Percentiles rank a stretch among this genome's conserved stretches.
phyloP scores from a whole-genome alignment of 2,888 invertebrate genomes.

The Ormyrus nitidulus region DNA sequence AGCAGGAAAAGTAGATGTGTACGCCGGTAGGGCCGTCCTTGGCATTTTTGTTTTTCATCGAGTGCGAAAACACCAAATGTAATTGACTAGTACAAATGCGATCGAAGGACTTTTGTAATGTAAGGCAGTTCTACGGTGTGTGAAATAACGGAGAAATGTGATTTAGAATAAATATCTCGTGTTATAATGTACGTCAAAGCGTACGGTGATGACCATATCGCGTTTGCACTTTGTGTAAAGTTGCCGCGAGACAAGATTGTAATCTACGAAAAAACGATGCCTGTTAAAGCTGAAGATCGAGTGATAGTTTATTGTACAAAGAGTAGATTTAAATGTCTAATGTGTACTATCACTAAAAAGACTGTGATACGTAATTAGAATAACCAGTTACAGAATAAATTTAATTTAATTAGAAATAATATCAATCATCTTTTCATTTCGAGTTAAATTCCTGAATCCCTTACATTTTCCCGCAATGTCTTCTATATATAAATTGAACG shows the following conservation, averaged over 20 bases:
- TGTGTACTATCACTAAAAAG: constrained; percentile 20
- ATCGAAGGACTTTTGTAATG: no score
- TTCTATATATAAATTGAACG: no score
- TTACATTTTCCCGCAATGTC: not conserved
- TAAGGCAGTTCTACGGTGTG: no score
- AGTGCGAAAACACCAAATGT: no score
- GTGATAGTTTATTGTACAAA: constrained; percentile 34
- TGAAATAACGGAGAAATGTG: constrained; percentile 20
- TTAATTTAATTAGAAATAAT: constrained; percentile 40
- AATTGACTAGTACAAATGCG: no score
- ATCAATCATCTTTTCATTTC: not conserved
- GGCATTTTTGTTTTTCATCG: no score
- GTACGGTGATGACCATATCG: not conserved
- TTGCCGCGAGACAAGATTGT: constrained; percentile 7
- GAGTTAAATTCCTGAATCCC: not conserved
- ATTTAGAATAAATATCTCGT: constrained; percentile 24
- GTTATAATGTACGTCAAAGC: not conserved
- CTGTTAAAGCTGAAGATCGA: constrained; percentile 15
- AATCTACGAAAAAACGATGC: not conserved
- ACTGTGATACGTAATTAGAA: constrained; percentile 48
- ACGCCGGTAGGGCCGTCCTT: no score
- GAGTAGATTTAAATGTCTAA: not conserved
- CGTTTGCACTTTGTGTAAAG: not conserved
- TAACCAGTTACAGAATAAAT: constrained; percentile 37
- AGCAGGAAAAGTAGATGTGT: no score